Base-by-base conservation (phyloP, 2,888 invertebrate species). In the Brachylomia viminalis region DNA sequence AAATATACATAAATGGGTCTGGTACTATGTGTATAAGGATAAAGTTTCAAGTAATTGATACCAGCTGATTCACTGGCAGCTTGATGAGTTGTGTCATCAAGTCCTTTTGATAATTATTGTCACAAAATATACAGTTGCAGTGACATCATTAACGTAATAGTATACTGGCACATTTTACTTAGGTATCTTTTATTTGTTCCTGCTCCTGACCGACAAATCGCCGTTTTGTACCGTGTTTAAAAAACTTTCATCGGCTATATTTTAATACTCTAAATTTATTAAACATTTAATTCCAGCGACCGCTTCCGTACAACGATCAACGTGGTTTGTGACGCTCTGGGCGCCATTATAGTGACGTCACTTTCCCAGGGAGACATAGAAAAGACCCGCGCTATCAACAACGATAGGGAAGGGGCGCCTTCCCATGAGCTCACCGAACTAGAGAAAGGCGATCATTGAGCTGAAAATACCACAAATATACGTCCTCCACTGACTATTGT, bases 311-410 rank as follows among this genome's bases (percentile, higher is more conserved):
- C 99, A 91, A 98, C 98, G 91, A 97, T 99, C 90, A 99, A 99
- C 95, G 99, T 99, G 52, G 98, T 99, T 94, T 99, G 99, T 89
- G 99, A 99, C 94, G 98, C 99, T 20, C 95, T 99, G 79, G 99
- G 99, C 61, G 99, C 99, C 64, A 98, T 98, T 77, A 98, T 99
- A 72, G 99, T 99, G 49, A 98, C 98, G 90, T 97, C 98, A 87
- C 96, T 99, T 83, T 98, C 98, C 77, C 97, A 97, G 91, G 97
- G 97, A 20, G 99, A 99, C 91, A 96, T 94, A 69, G 96, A 95
- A 64, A 95, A 95, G 86, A 92, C 90, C 85, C 95, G 94, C 75
- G 86, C 91, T 90, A 54, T 88, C 67, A 95, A 94, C 90, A 97
- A 92, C 95, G 96, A 96, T 30, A 91, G 92, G 87, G 95, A 96